phyloP scores from a whole-genome alignment of 2,888 invertebrate species.

The Cyclophora punctaria region DNA sequence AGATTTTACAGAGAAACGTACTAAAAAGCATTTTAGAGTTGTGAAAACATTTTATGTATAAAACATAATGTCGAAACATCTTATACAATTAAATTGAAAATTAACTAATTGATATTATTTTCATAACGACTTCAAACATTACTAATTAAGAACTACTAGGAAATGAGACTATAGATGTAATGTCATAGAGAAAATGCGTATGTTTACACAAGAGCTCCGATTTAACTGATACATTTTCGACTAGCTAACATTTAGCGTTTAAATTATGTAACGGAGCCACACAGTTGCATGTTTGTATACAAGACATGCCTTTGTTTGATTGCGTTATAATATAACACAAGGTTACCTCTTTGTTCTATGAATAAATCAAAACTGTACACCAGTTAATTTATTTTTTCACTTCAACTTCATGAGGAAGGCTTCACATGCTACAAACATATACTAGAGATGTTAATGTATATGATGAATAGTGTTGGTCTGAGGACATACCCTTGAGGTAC shows the following conservation, averaged over 20 bases:
- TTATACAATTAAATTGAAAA: no score
- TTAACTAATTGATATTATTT: no score
- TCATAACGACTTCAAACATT: no score
- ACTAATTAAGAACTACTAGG: no score
- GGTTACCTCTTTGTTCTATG: conserved; percentile 35
- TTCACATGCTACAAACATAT: neutral
- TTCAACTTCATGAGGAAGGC: neutral
- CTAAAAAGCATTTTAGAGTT: no score
- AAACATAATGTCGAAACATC: no score
- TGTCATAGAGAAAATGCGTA: no score
- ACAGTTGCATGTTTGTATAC: conserved; percentile 34
- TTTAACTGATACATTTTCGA: no score
- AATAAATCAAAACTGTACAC: conserved; percentile 24
- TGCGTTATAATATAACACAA: conserved; percentile 24
- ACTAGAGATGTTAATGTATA: conserved; percentile 1
- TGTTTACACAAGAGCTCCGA: no score
- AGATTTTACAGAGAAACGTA: no score
- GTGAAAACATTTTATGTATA: no score
- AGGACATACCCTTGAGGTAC: neutral
- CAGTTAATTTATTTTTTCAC: conserved; percentile 8
- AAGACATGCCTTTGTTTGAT: conserved; percentile 30
- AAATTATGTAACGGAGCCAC: conserved; percentile 10
- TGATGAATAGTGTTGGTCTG: conserved; percentile 1
- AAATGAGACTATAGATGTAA: no score
- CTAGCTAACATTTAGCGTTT: conserved; percentile 1